Conservation (phyloP, 2,888 invertebrate genomes). For the Synergus itoensis region DNA sequence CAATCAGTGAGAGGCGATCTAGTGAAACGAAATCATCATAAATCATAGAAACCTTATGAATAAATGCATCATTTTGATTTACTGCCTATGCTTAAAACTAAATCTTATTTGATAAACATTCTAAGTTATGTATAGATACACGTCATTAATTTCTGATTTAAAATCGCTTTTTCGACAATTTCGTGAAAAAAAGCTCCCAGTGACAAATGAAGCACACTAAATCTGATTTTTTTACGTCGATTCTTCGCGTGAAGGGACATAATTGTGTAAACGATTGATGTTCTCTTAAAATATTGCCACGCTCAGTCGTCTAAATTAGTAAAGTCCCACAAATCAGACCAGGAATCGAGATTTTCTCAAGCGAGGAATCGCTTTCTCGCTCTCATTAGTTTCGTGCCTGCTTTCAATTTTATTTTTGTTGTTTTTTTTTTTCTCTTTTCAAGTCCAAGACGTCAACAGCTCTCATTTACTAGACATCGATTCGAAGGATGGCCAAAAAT, state of each 20-base stretch:
- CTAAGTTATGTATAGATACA: constrained; percentile 17
- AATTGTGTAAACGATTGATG: constrained; percentile 19
- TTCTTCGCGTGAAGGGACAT: background rate
- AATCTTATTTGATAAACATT: constrained; percentile 27
- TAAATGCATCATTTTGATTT: constrained; percentile 18
- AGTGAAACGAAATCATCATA: no score
- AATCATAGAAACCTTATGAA: background rate
- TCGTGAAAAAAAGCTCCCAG: background rate
- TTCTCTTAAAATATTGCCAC: background rate
- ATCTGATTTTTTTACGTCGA: constrained; percentile 11
- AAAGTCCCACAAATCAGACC: constrained; percentile 24
- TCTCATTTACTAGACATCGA: constrained; percentile 57
- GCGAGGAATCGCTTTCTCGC: background rate
- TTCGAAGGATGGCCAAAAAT: constrained; percentile 66
- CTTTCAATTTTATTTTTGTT: constrained; percentile 47
- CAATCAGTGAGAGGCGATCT: no score
- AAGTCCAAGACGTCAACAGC: constrained; percentile 52
- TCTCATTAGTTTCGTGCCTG: background rate
- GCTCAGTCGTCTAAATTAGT: constrained; percentile 17
- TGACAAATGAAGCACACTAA: constrained; percentile 10
- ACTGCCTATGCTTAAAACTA: constrained; percentile 3
- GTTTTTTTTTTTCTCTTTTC: background rate
- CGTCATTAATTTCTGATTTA: constrained; percentile 17
- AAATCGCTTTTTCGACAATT: background rate
- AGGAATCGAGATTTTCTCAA: background rate